phyloP scores from a whole-genome alignment of 2,888 invertebrate species.

The Drosophila koepferae region DNA sequence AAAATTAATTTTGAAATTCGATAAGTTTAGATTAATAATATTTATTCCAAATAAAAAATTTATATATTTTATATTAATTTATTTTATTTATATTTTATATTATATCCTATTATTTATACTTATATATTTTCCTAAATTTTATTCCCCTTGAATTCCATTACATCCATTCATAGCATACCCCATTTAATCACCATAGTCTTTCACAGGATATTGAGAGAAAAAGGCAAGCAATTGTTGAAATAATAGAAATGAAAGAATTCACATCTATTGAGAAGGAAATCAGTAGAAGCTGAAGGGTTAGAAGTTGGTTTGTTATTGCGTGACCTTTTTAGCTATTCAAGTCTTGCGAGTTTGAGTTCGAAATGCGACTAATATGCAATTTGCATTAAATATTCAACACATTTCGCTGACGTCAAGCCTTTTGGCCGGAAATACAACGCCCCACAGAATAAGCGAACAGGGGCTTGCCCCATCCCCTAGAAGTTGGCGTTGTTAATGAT shows the following conservation, averaged over 20 bases:
- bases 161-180: too few relatives aligned
- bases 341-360: slow-evolving; percentile 13
- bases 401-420: slow-evolving; percentile 34
- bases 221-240: slow-evolving; percentile 22
- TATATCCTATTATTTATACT: background rate
- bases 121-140: background rate
- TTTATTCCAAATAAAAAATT: too few relatives aligned
- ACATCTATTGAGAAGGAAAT: slow-evolving; percentile 26
- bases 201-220: slow-evolving; percentile 7
- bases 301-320: slow-evolving; percentile 27
- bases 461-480: background rate
- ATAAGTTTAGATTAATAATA: too few relatives aligned
- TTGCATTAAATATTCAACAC: slow-evolving; percentile 54
- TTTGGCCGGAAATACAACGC: slow-evolving; percentile 30
- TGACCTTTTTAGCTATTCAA: slow-evolving; percentile 38
- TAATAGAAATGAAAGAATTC: slow-evolving; percentile 32
- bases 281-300: slow-evolving; percentile 35
- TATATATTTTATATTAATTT: too few relatives aligned
- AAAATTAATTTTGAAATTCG: too few relatives aligned
- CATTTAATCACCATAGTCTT: background rate
- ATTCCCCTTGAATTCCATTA: too few relatives aligned
- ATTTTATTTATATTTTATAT: too few relatives aligned
- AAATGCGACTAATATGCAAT: slow-evolving; percentile 56
- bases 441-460: background rate
- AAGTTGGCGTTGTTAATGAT: slow-evolving; percentile 44